phyloP scores from a whole-genome alignment of 2,888 invertebrate species.

The Patella caerulea region DNA sequence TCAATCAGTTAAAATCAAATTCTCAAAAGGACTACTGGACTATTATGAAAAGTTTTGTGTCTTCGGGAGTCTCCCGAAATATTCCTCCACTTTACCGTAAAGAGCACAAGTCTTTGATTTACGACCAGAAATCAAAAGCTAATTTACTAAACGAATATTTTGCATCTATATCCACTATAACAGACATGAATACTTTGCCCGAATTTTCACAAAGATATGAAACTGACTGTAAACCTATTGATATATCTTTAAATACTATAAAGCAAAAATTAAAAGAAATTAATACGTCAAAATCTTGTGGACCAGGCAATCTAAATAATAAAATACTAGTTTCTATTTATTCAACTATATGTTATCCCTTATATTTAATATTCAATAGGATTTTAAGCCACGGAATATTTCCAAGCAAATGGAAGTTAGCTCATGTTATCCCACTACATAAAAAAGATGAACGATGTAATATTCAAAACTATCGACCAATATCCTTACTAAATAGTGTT shows the following conservation, averaged over 20 bases:
- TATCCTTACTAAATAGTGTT: slow-evolving; percentile 32
- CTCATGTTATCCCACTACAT: slow-evolving; percentile 36
- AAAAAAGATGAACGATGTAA: slow-evolving; percentile 35
- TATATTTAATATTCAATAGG: too few species aligned
- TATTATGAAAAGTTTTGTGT: not conserved
- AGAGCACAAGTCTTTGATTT: not conserved
- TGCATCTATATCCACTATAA: not conserved
- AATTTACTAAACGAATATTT: not conserved
- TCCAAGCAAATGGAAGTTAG: slow-evolving; percentile 37
- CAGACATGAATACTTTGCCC: not conserved
- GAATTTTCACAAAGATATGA: not conserved
- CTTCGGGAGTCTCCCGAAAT: not conserved
- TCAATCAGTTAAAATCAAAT: not conserved
- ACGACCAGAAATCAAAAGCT: not conserved
- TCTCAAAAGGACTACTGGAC: not conserved
- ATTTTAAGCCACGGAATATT: slow-evolving; percentile 15
- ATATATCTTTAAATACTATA: too few species aligned
- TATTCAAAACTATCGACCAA: slow-evolving; percentile 39
- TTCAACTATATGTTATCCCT: too few species aligned
- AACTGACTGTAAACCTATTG: too few species aligned
- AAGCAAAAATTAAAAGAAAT: not conserved
- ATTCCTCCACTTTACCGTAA: not conserved
- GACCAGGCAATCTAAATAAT: not conserved
- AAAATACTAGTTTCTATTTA: not conserved
- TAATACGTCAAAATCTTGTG: slow-evolving; percentile 3